Evolutionary conservation across 1,140 invertebrate genomes (phyloP).

Genomic region (Philopotamus ludificatus): DNA sequence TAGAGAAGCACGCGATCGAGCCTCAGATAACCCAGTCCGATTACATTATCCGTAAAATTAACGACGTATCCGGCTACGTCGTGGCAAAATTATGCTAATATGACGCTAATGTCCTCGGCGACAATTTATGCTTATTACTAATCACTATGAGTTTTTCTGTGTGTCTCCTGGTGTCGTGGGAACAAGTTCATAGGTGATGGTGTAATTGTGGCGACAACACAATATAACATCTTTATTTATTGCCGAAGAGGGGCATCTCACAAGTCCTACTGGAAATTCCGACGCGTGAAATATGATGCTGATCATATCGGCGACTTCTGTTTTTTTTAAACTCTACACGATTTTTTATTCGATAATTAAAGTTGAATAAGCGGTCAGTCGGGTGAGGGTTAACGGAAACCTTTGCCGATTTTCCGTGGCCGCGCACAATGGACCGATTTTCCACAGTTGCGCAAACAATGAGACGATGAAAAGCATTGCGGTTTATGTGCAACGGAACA

Average conservation of each 20-base stretch:
- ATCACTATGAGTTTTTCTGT: not conserved
- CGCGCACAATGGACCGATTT: no score
- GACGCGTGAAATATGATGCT: no score
- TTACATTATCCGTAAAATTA: conserved; percentile 14
- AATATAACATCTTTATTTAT: not conserved
- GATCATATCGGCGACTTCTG: no score
- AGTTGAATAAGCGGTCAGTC: not conserved
- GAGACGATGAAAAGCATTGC: no score
- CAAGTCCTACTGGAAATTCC: no score
- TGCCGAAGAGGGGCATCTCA: not conserved
- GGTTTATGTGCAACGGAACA: no score
- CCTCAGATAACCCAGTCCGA: not conserved
- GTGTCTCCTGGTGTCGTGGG: conserved; percentile 1
- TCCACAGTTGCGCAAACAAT: no score
- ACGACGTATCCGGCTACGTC: conserved; percentile 26
- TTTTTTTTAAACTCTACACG: no score
- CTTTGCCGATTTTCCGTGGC: no score
- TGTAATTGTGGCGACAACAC: not conserved
- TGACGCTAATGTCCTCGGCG: conserved; percentile 21
- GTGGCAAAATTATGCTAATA: conserved; percentile 27
- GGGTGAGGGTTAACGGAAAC: no score
- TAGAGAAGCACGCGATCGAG: conserved; percentile 9
- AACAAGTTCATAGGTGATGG: conserved; percentile 3
- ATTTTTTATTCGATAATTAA: no score
- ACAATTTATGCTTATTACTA: conserved; percentile 31